Conservation (phyloP, 2,113 vertebrate species). For the Addax nasomaculatus region DNA sequence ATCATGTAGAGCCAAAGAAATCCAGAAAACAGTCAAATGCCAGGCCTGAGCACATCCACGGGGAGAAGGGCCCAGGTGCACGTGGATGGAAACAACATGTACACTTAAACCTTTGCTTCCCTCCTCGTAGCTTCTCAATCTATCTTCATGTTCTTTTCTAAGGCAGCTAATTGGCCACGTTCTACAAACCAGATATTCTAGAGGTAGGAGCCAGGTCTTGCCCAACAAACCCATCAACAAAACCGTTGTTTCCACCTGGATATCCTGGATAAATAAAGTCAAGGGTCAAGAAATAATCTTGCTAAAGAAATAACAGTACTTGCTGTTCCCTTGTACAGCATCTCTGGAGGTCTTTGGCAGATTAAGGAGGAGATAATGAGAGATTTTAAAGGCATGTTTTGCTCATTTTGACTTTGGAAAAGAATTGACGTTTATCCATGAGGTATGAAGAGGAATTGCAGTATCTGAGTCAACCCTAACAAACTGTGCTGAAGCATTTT, state of each 20-base stretch:
- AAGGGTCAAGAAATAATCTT: not conserved
- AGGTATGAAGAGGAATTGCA: not conserved
- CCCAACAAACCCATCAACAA: not conserved
- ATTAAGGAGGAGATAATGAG: not conserved
- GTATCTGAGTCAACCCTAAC: not conserved
- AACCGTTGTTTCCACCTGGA: not conserved
- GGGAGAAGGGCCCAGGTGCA: not conserved
- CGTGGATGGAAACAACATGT: not conserved
- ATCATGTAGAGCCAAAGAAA: conserved; percentile 46
- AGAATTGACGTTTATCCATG: not conserved
- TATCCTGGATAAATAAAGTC: not conserved
- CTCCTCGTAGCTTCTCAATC: conserved; percentile 2
- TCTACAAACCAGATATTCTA: not conserved
- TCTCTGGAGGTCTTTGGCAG: not conserved
- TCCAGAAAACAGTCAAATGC: conserved; percentile 37
- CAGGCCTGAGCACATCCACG: not conserved
- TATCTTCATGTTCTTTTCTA: conserved; percentile 43
- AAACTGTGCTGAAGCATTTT: not conserved
- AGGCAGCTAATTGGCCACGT: not conserved
- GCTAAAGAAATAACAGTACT: not conserved
- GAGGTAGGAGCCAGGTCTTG: not conserved
- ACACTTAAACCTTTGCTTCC: not conserved
- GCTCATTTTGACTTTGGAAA: not conserved
- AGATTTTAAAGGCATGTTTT: not conserved
- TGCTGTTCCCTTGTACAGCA: not conserved